Conservation (phyloP, 2,888 invertebrate genomes). For the Synergus japonicus region DNA sequence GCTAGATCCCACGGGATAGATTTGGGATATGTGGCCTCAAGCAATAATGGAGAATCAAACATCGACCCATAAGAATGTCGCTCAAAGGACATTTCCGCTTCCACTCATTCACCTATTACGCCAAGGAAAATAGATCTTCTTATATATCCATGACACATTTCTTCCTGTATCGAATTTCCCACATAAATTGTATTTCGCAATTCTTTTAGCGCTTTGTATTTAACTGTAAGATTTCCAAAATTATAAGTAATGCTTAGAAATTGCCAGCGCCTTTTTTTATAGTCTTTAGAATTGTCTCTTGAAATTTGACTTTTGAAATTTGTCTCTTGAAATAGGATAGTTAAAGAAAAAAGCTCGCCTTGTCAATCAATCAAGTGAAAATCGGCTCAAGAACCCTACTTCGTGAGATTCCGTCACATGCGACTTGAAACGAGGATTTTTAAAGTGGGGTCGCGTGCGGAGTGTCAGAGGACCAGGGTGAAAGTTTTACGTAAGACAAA, state of each 20-base stretch:
- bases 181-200: slow-evolving; percentile 21
- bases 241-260: no score
- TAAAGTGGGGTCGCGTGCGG: slow-evolving; percentile 42
- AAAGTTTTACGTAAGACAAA: slow-evolving; percentile 44
- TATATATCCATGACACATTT: slow-evolving; percentile 4
- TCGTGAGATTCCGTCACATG: slow-evolving; percentile 17
- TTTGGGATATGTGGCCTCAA: slow-evolving; percentile 22
- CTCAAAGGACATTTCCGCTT: slow-evolving; percentile 35
- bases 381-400: neutral
- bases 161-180: neutral
- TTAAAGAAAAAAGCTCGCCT: neutral
- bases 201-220: neutral
- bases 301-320: no score
- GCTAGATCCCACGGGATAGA: slow-evolving; percentile 47
- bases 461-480: slow-evolving; percentile 17
- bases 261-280: neutral
- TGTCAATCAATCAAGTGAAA: slow-evolving; percentile 4
- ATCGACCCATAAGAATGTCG: slow-evolving; percentile 28
- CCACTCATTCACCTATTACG: slow-evolving; percentile 28
- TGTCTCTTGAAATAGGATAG: neutral
- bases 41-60: slow-evolving; percentile 36
- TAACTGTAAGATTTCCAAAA: no score
- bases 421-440: slow-evolving; percentile 1
- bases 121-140: neutral
- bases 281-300: neutral